These are phyloP conservation scores for Papilio dardanus DNA, from an alignment of 1,140 invertebrate genomes.

Conservation along the genomic window DNA sequence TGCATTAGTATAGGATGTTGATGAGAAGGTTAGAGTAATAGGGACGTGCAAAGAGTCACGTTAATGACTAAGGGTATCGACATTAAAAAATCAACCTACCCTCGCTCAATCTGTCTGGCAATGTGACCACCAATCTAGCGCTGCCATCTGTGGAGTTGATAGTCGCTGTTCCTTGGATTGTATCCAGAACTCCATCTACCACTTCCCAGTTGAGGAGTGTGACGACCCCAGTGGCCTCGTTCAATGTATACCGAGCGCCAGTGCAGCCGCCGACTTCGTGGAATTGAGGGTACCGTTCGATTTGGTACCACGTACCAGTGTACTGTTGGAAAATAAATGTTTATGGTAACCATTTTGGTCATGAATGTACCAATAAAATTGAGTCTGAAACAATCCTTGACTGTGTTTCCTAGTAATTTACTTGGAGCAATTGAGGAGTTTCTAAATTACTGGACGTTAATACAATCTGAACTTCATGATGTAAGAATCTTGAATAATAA, in stretches of 20 bases:
- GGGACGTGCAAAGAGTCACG: too few species aligned
- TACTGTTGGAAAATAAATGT: slow-evolving; percentile 53
- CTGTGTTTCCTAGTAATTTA: too few species aligned
- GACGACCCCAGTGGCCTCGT: slow-evolving; percentile 48
- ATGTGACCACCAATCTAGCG: slow-evolving; percentile 50
- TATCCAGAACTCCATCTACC: slow-evolving; percentile 50
- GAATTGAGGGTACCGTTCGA: slow-evolving; percentile 59
- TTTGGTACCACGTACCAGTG: slow-evolving; percentile 70
- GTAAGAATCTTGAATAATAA: not conserved
- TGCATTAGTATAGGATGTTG: too few species aligned
- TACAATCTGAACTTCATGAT: too few species aligned
- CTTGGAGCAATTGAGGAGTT: too few species aligned
- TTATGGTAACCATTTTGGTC: not conserved
- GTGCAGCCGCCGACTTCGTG: slow-evolving; percentile 54
- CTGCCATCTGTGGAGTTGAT: slow-evolving; percentile 53
- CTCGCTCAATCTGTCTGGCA: slow-evolving; percentile 42
- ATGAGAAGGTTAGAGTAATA: too few species aligned
- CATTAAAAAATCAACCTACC: slow-evolving; percentile 37
- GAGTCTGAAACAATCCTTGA: too few species aligned
- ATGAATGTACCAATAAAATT: not conserved
- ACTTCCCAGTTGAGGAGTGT: slow-evolving; percentile 63
- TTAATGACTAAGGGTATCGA: too few species aligned
- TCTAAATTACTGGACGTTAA: too few species aligned
- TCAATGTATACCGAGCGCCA: slow-evolving; percentile 54
- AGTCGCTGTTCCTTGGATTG: slow-evolving; percentile 53